Percentiles rank a stretch among this genome's conserved stretches.
phyloP scores from a whole-genome alignment of 2,888 invertebrate genomes.

The Drosophila engyochracea region DNA sequence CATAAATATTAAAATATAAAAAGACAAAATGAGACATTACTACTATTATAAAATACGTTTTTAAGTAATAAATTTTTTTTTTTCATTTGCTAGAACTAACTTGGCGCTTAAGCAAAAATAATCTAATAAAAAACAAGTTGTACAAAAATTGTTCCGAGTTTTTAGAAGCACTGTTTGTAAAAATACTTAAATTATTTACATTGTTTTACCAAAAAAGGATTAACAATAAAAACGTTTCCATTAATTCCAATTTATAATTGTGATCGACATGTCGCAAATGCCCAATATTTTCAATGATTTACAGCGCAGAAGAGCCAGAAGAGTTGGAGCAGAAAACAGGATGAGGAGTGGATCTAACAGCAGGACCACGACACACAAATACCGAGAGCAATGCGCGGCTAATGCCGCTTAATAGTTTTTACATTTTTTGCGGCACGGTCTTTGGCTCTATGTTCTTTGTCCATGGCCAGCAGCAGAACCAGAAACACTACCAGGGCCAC shows the following conservation, averaged over 20 bases:
- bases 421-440: slow-evolving; percentile 64
- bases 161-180: neutral
- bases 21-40: neutral
- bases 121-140: neutral
- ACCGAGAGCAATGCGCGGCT: slow-evolving; percentile 76
- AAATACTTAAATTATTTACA: neutral
- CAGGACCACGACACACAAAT: slow-evolving; percentile 65
- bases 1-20: neutral
- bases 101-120: neutral
- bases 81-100: neutral
- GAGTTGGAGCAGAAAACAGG: slow-evolving; percentile 10
- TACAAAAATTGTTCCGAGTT: neutral
- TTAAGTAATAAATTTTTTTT: neutral
- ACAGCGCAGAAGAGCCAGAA: slow-evolving; percentile 24
- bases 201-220: neutral
- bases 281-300: slow-evolving; percentile 37
- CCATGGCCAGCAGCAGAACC: slow-evolving; percentile 13
- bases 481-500: neutral
- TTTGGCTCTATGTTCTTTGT: slow-evolving; percentile 61
- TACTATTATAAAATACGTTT: neutral
- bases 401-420: slow-evolving; percentile 80
- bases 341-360: slow-evolving; percentile 22
- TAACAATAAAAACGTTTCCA: neutral
- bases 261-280: slow-evolving; percentile 30
- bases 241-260: neutral